A percentile compares a stretch with the other conserved stretches of the same genome.
Evolutionary conservation across 2,797 vertebrate species (phyloP).

Genomic region (Dallia pectoralis): DNA sequence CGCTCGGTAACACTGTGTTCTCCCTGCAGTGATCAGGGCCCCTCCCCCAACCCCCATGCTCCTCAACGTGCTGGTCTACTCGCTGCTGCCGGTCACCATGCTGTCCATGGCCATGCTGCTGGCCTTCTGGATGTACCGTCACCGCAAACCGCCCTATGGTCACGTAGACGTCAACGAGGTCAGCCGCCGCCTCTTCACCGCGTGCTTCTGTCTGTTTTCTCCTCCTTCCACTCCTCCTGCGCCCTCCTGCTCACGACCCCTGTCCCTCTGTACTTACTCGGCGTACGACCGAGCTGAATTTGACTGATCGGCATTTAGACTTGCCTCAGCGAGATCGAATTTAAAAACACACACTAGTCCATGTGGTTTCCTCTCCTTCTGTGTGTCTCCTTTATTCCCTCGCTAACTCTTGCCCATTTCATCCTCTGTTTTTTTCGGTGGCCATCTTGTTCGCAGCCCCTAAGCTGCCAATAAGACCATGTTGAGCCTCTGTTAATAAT

Average conservation of each 20-base stretch:
- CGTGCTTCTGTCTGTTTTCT: neutral
- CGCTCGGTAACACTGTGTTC: neutral
- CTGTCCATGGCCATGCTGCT: slow-evolving; percentile 82
- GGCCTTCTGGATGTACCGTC: slow-evolving; percentile 92
- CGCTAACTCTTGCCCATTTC: neutral
- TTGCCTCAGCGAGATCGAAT: neutral
- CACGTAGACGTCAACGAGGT: slow-evolving; percentile 86
- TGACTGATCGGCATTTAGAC: neutral
- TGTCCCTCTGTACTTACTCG: neutral
- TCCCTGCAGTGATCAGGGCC: slow-evolving; percentile 74
- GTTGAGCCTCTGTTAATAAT: slow-evolving; percentile 3
- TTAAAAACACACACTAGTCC: neutral
- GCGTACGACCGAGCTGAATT: neutral
- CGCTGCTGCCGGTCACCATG: slow-evolving; percentile 85
- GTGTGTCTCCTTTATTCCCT: neutral
- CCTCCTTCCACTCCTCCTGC: too few relatives aligned
- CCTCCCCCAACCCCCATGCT: slow-evolving; percentile 74
- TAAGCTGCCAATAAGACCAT: neutral
- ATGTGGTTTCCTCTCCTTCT: neutral
- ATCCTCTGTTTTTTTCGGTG: neutral
- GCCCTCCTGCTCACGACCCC: neutral
- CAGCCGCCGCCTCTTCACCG: slow-evolving; percentile 34
- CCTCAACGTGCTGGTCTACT: slow-evolving; percentile 85
- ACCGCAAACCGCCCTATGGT: slow-evolving; percentile 90
- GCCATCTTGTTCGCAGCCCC: slow-evolving; percentile 1